These are phyloP conservation scores for Trinorchestia longiramus DNA, from an alignment of 1,140 invertebrate species.

Conservation along the genomic window DNA sequence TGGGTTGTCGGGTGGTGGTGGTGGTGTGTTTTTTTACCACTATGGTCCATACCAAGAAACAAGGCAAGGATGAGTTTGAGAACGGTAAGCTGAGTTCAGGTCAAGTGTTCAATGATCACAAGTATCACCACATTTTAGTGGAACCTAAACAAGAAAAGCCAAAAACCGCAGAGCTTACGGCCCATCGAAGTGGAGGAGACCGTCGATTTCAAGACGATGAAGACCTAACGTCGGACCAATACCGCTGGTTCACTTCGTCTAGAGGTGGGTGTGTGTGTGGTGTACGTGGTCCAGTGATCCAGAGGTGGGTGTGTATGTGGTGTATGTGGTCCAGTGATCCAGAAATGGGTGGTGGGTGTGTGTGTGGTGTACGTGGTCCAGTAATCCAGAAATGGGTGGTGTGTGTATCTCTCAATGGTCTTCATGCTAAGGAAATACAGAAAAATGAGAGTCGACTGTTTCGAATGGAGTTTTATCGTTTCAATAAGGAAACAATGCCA, in stretches of 20 bases:
- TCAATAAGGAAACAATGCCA: too few relatives aligned
- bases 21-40: not conserved
- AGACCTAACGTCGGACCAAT: not conserved
- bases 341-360: too few relatives aligned
- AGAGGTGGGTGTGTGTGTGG: constrained; percentile 1
- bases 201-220: not conserved
- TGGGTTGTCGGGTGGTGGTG: not conserved
- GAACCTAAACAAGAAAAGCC: not conserved
- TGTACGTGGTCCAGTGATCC: too few relatives aligned
- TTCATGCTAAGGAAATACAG: too few relatives aligned
- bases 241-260: constrained; percentile 11
- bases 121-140: constrained; percentile 33
- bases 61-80: not conserved
- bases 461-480: too few relatives aligned
- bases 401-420: too few relatives aligned
- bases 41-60: not conserved
- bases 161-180: not conserved
- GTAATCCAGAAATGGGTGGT: too few relatives aligned
- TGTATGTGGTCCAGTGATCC: too few relatives aligned
- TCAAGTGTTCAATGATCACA: constrained; percentile 11
- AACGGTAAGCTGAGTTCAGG: constrained; percentile 30
- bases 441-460: too few relatives aligned
- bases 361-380: too few relatives aligned
- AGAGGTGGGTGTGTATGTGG: too few relatives aligned
- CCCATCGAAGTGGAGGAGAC: not conserved